Evolutionary conservation across 2,888 invertebrate species (phyloP), one percentile per base, ranked within the genome.

Genomic region (Conops quadrifasciatus): DNA sequence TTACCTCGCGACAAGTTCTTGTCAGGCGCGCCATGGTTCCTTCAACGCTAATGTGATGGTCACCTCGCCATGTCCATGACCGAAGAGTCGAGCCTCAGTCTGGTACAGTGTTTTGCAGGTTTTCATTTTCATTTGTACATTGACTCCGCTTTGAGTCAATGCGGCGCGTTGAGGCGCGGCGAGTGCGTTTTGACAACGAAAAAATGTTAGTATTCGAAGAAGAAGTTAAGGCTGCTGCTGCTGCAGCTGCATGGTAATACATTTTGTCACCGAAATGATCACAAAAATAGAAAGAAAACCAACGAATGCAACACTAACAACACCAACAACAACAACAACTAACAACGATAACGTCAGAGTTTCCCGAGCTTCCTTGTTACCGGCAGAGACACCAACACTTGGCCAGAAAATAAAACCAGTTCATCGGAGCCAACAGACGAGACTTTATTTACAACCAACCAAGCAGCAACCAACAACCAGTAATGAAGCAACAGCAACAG

Each of bases 51-150:
- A 36, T 51, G 11, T 30, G 51, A 2, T 60, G 24, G 24, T 67
- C 59, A 45, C 26, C 21, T 2, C 36, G 49, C 16, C 13, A 15
- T 15, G 36, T 36, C 36, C 36, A 36, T 36, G 9, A 36, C 4
- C 36, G 9, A 36, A 36, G 36, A 36, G 9, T 1, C 19, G 5
- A 11, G 47, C 9, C 65, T 19, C 53, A 56, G 26, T 58, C 58
- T 70, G 75, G 75, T 72, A 72, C 75, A 74, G 75, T 74, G 73
- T 75, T 72, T 75, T 75, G 73, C 72, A 73, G 73, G 76, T 74
- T 77, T 77, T 77, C 77, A 76, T 77, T 77, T 77, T 77, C 77
- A 73, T 77, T 77, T 77, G 77, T 56, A 53, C 45, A 53, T 45
- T 67, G 60, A 62, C 53, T 71, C 53, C n/a, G n/a, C n/a, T n/a